phyloP scores from a whole-genome alignment of 2,113 vertebrate species.

The Lepus americanus region DNA sequence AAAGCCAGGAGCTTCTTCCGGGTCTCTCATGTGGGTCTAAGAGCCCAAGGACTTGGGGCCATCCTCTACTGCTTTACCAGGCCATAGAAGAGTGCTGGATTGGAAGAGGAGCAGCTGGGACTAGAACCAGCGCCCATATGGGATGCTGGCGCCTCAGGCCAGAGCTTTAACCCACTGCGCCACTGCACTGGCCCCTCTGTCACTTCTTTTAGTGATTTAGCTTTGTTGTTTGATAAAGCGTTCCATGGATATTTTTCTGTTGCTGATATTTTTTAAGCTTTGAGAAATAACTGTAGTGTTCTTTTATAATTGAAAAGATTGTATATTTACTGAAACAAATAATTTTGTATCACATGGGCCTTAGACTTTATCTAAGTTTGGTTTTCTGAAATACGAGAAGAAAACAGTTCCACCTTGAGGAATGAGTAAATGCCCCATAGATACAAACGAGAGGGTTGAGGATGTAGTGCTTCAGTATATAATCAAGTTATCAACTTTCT shows the following conservation, averaged over 20 bases:
- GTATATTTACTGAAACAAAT: background rate
- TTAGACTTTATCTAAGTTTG: constrained; percentile 8
- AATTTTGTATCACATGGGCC: background rate
- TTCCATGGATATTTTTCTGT: background rate
- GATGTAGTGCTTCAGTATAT: background rate
- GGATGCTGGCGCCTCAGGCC: too few species aligned
- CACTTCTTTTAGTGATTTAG: background rate
- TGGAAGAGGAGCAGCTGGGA: too few species aligned
- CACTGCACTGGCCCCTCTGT: background rate
- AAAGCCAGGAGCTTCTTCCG: too few species aligned
- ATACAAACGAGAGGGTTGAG: background rate
- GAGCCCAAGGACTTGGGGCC: too few species aligned
- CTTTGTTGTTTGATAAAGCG: background rate
- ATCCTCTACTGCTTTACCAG: too few species aligned
- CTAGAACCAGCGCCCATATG: too few species aligned
- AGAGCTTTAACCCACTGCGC: too few species aligned
- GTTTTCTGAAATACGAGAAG: constrained; percentile 27
- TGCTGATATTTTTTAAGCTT: background rate
- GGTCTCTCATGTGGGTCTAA: too few species aligned
- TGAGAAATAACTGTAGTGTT: background rate
- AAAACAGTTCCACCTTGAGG: background rate
- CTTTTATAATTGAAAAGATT: constrained; percentile 14
- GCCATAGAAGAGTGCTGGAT: too few species aligned
- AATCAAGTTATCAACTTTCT: background rate
- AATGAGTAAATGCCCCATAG: background rate